These are phyloP conservation scores for Lepus oiostolus DNA, from an alignment of 2,797 vertebrate genomes.

Conservation along the genomic window DNA sequence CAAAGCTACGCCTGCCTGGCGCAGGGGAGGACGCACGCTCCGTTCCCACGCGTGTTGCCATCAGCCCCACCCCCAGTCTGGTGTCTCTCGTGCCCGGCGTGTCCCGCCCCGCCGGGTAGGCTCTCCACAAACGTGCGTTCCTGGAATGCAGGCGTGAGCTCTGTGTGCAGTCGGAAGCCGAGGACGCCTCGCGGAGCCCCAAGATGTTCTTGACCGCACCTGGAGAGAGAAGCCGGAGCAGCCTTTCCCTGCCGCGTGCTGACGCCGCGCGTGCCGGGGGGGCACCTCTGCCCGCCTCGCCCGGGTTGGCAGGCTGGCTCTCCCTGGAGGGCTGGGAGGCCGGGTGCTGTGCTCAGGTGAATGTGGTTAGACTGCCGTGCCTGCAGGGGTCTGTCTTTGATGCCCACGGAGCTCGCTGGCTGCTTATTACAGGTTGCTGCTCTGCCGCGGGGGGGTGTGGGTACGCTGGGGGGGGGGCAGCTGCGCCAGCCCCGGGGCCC, in stretches of 20 bases:
- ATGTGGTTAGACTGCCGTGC: slow-evolving; percentile 26
- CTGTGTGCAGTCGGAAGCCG: neutral
- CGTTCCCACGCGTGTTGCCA: neutral
- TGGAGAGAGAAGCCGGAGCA: slow-evolving; percentile 11
- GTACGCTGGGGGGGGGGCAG: too few species aligned
- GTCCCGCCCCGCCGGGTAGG: neutral
- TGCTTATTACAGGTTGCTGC: neutral
- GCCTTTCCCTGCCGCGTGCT: neutral
- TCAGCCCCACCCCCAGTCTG: neutral
- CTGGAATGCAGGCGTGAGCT: neutral
- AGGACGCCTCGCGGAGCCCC: neutral
- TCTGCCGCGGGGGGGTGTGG: too few species aligned
- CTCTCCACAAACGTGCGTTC: neutral
- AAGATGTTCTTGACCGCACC: slow-evolving; percentile 10
- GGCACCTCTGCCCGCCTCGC: neutral
- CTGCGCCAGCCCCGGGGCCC: neutral
- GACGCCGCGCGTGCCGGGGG: too few species aligned
- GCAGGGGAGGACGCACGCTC: too few species aligned
- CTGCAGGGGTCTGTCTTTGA: neutral
- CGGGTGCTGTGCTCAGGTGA: neutral
- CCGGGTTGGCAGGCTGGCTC: neutral
- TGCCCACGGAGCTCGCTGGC: neutral
- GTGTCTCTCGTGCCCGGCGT: neutral
- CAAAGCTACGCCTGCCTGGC: neutral
- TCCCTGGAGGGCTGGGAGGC: neutral